Evolutionary conservation across 2,797 vertebrate species (phyloP).

Genomic region (Pampus argenteus): DNA sequence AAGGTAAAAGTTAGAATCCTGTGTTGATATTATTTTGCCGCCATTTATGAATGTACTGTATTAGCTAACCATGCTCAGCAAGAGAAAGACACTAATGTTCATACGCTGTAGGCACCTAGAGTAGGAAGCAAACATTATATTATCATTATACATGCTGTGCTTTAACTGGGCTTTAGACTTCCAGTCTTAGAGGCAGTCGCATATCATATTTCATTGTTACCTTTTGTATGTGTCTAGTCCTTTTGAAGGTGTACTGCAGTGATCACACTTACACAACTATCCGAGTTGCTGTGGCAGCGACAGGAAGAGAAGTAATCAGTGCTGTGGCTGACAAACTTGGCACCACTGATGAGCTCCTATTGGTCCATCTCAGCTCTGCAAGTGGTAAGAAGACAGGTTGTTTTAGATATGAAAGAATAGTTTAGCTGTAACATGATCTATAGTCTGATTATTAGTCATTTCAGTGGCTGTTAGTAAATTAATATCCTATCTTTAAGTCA

Average conservation of each 20-base stretch:
- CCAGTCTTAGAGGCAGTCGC: neutral
- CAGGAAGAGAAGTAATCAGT: constrained; percentile 91
- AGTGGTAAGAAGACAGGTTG: constrained; percentile 85
- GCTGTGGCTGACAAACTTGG: constrained; percentile 94
- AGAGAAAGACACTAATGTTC: neutral
- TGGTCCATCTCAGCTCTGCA: constrained; percentile 93
- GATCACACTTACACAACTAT: constrained; percentile 99
- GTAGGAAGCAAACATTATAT: neutral
- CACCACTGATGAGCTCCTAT: constrained; percentile 91
- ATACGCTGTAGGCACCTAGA: too few species aligned
- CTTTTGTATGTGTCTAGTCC: constrained; percentile 80
- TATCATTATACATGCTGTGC: neutral
- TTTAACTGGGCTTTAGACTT: too few species aligned
- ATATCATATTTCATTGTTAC: neutral
- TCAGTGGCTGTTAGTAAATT: neutral
- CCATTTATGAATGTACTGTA: neutral
- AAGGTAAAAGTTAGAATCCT: neutral
- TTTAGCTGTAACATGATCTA: neutral
- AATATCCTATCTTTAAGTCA: neutral
- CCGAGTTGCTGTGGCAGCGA: constrained; percentile 89
- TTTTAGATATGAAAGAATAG: neutral
- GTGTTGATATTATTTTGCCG: neutral
- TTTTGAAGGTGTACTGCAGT: constrained; percentile 95
- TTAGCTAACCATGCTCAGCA: neutral
- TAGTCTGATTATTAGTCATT: neutral